Evolutionary conservation across 2,888 invertebrate genomes (phyloP).

Genomic region (Frankliniella fusca): DNA sequence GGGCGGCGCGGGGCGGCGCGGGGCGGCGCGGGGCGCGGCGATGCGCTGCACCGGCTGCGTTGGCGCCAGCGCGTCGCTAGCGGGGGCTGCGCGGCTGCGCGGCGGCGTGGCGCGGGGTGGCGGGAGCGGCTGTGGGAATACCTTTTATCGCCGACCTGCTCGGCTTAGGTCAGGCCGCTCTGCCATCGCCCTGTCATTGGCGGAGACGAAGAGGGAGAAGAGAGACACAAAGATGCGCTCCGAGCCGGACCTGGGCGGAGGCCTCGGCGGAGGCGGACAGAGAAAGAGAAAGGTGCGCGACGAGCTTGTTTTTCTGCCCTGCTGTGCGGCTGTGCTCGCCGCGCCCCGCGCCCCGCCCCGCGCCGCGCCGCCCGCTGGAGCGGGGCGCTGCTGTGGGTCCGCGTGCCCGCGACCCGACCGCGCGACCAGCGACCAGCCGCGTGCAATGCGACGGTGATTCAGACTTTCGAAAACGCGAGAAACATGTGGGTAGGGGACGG

Average conservation of each 20-base stretch:
- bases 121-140: neutral
- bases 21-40: neutral
- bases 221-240: neutral
- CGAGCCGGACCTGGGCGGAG: neutral
- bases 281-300: too few relatives aligned
- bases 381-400: neutral
- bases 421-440: neutral
- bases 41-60: neutral
- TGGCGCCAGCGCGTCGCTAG: slow-evolving; percentile 20
- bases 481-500: too few relatives aligned
- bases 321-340: neutral
- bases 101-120: neutral
- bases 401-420: neutral
- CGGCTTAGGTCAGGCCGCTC: neutral
- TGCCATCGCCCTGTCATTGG: neutral
- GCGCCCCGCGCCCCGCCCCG: neutral
- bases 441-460: neutral
- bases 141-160: too few relatives aligned
- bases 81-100: neutral
- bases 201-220: too few relatives aligned
- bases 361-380: neutral
- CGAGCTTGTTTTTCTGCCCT: too few relatives aligned
- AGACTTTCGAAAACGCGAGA: too few relatives aligned
- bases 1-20: neutral
- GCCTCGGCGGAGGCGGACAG: neutral